phyloP scores from a whole-genome alignment of 2,888 invertebrate species.

The Crematogaster levior region DNA sequence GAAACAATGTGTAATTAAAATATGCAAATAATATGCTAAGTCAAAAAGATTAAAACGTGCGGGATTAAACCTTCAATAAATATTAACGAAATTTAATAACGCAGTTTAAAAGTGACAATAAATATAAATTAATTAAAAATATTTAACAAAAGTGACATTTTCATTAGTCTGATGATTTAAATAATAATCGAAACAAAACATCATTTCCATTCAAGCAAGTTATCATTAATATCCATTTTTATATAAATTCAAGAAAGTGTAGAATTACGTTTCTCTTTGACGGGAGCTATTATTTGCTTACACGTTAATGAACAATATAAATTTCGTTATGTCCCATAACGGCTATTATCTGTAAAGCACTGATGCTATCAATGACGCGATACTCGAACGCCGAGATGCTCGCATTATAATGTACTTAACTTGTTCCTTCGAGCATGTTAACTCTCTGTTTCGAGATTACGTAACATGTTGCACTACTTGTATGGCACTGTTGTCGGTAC shows the following conservation, averaged over 20 bases:
- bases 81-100: conserved; percentile 26
- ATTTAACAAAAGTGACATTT: not conserved
- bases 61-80: conserved; percentile 40
- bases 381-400: conserved; percentile 59
- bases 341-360: conserved; percentile 61
- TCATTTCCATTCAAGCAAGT: not conserved
- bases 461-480: conserved; percentile 67
- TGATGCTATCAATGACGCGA: conserved; percentile 70
- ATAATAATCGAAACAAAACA: not conserved
- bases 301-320: conserved; percentile 29
- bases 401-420: conserved; percentile 70
- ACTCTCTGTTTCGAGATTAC: conserved; percentile 69
- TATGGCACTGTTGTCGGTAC: conserved; percentile 16
- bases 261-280: conserved; percentile 5
- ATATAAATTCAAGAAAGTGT: not conserved
- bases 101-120: not conserved
- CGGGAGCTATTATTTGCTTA: not conserved
- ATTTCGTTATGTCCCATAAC: conserved; percentile 35
- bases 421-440: conserved; percentile 70
- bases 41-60: conserved; percentile 4
- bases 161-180: not conserved
- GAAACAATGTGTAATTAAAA: conserved; percentile 14
- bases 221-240: not conserved
- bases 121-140: conserved; percentile 14
- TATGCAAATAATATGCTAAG: not conserved